Evolutionary conservation across 2,888 invertebrate genomes (phyloP).

Genomic region (Melipona bicolor): DNA sequence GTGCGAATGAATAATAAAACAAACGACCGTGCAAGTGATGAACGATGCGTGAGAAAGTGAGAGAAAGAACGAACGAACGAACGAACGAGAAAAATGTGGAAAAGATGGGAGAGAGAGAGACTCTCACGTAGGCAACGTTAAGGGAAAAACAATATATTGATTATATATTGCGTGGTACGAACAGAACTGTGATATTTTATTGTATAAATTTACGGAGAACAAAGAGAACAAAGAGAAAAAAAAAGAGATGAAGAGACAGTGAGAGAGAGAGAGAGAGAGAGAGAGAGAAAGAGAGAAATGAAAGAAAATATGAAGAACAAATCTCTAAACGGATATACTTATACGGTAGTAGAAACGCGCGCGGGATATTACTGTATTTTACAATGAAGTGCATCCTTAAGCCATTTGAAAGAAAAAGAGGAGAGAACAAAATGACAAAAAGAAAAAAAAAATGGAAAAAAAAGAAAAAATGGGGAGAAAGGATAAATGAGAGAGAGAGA

Average conservation of each 20-base stretch:
- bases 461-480: background rate
- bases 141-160: slow-evolving; percentile 76
- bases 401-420: slow-evolving; percentile 64
- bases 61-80: slow-evolving; percentile 10
- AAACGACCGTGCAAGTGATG: slow-evolving; percentile 10
- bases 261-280: slow-evolving; percentile 60
- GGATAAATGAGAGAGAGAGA: background rate
- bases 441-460: background rate
- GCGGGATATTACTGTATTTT: slow-evolving; percentile 81
- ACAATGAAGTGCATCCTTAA: slow-evolving; percentile 81
- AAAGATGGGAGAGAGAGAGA: slow-evolving; percentile 32
- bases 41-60: slow-evolving; percentile 9
- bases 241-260: slow-evolving; percentile 62
- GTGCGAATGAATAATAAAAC: slow-evolving; percentile 26
- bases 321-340: slow-evolving; percentile 72
- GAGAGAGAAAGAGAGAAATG: slow-evolving; percentile 52
- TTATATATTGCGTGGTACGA: slow-evolving; percentile 83
- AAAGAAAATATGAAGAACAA: slow-evolving; percentile 70
- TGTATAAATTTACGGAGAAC: slow-evolving; percentile 80
- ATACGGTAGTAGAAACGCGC: slow-evolving; percentile 50
- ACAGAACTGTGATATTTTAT: slow-evolving; percentile 84
- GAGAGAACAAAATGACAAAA: background rate
- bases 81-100: background rate
- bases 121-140: slow-evolving; percentile 61
- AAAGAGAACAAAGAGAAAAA: slow-evolving; percentile 63